These are phyloP conservation scores for Antedon mediterranea DNA, from an alignment of 53 echinoderm and acorn worm species.

Conservation along the genomic window DNA sequence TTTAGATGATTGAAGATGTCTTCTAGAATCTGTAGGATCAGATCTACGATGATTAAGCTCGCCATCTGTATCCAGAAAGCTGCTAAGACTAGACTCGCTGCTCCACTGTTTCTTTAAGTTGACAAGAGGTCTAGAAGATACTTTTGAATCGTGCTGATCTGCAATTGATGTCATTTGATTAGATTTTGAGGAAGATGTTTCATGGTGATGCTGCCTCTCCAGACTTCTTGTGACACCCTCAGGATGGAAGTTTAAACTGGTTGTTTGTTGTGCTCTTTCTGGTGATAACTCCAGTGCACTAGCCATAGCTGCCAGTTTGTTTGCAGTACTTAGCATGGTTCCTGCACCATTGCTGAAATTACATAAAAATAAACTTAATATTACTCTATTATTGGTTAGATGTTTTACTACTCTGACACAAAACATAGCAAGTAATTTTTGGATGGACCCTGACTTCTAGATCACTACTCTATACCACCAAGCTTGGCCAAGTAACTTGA, in stretches of 20 bases:
- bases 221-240: not conserved
- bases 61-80: not conserved
- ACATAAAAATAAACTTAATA: not conserved
- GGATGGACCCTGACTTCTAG: no score
- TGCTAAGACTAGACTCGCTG: not conserved
- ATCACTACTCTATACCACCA: no score
- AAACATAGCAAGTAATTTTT: no score
- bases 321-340: constrained; percentile 7
- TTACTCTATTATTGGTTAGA: no score
- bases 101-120: not conserved
- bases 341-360: not conserved
- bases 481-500: no score
- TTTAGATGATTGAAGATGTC: not conserved
- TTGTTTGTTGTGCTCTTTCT: constrained; percentile 5
- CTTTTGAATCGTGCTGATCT: no score
- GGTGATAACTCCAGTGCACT: constrained; percentile 35
- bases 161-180: no score
- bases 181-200: no score
- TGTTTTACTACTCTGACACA: no score
- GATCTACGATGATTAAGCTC: not conserved
- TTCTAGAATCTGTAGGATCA: not conserved
- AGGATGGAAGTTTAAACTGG: not conserved
- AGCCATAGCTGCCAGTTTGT: constrained; percentile 42
- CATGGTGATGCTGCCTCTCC: not conserved
- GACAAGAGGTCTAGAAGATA: not conserved